Conservation (phyloP, 2,888 invertebrate species). For the Dasysyrphus tricinctus region DNA sequence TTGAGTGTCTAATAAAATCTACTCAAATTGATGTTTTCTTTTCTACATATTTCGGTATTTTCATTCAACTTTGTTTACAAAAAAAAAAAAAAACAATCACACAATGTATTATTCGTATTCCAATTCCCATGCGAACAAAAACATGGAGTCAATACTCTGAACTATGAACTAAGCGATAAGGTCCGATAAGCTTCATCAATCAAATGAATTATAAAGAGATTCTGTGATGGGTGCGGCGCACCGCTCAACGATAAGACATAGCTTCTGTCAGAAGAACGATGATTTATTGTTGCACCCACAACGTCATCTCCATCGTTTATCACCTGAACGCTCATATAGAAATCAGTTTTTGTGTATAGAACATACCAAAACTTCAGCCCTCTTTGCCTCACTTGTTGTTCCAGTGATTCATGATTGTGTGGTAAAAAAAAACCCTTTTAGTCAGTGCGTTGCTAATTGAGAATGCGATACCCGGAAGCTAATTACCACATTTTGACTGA, state of each 20-base stretch:
- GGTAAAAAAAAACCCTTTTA: slow-evolving; percentile 15
- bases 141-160: slow-evolving; percentile 42
- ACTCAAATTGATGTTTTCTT: not conserved
- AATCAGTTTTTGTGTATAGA: slow-evolving; percentile 8
- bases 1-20: not conserved
- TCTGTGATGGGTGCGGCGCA: slow-evolving; percentile 44
- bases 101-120: not conserved
- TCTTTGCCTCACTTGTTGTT: not conserved
- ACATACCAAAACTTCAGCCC: not conserved
- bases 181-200: slow-evolving; percentile 60
- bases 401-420: not conserved
- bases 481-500: slow-evolving; percentile 58
- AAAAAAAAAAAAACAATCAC: not conserved
- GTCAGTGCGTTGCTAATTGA: slow-evolving; percentile 41
- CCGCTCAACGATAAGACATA: slow-evolving; percentile 48
- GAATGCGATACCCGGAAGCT: slow-evolving; percentile 68
- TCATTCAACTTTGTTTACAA: slow-evolving; percentile 27
- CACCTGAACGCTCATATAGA: slow-evolving; percentile 48
- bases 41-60: not conserved
- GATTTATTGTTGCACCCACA: slow-evolving; percentile 70
- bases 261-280: slow-evolving; percentile 66
- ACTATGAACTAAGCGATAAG: slow-evolving; percentile 60
- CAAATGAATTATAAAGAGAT: slow-evolving; percentile 44
- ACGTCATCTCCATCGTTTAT: slow-evolving; percentile 65
- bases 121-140: slow-evolving; percentile 36